phyloP scores from a whole-genome alignment of 2,888 invertebrate genomes.

The Agriopis marginaria region DNA sequence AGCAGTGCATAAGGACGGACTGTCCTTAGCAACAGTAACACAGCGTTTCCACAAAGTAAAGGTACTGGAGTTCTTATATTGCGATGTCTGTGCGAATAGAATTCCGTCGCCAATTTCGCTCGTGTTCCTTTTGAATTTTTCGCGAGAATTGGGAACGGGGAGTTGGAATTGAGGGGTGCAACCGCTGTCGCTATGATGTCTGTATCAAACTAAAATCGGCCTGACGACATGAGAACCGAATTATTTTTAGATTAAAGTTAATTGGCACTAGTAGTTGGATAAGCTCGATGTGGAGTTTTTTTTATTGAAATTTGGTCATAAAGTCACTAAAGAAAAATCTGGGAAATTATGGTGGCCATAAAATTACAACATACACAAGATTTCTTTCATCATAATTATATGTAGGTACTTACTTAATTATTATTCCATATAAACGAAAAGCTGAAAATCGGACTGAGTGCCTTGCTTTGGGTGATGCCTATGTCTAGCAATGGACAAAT shows the following conservation, averaged over 20 bases:
- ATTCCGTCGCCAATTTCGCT: slow-evolving; percentile 39
- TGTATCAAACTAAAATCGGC: slow-evolving; percentile 32
- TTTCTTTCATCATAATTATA: too few species aligned
- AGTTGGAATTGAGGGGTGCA: slow-evolving; percentile 36
- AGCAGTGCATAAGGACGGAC: not conserved
- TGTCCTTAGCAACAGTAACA: not conserved
- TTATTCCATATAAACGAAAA: too few species aligned
- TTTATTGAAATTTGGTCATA: too few species aligned
- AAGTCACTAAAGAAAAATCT: too few species aligned
- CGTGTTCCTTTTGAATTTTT: slow-evolving; percentile 43
- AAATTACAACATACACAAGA: too few species aligned
- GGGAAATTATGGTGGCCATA: too few species aligned
- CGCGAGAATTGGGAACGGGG: slow-evolving; percentile 35
- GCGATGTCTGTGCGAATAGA: slow-evolving; percentile 33
- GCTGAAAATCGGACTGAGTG: too few species aligned
- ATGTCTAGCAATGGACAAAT: too few species aligned
- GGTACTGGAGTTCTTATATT: slow-evolving; percentile 13
- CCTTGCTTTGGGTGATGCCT: too few species aligned
- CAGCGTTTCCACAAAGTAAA: slow-evolving; percentile 12
- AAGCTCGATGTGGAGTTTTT: too few species aligned
- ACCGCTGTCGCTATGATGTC: slow-evolving; percentile 26
- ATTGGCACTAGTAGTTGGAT: too few species aligned
- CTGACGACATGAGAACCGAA: not conserved
- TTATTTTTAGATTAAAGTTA: not conserved
- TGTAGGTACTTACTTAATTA: too few species aligned